phyloP scores from a whole-genome alignment of 2,888 invertebrate genomes.

The Mythimna loreyi region DNA sequence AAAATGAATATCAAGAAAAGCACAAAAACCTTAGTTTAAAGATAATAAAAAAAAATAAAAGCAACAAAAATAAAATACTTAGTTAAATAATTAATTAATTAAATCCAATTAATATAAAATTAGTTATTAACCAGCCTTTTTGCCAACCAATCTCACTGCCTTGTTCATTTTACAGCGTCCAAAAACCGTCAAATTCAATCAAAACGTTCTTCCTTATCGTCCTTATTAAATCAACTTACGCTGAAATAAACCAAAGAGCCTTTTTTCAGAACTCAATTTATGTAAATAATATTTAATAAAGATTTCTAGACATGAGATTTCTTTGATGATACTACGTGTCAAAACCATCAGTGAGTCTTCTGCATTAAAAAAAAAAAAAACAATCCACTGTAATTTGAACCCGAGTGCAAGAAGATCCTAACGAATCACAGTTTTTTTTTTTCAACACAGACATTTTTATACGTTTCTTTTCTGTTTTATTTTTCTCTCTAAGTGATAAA shows the following conservation, averaged over 20 bases:
- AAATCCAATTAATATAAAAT: neutral
- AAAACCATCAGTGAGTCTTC: constrained; percentile 28
- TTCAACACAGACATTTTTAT: too few relatives aligned
- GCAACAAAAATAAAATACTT: too few relatives aligned
- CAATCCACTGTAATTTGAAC: constrained; percentile 49
- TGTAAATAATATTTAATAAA: constrained; percentile 45
- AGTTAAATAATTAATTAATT: too few relatives aligned
- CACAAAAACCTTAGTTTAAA: too few relatives aligned
- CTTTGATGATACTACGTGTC: constrained; percentile 41
- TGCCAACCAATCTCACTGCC: too few relatives aligned
- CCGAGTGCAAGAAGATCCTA: too few relatives aligned
- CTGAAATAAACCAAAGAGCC: constrained; percentile 9
- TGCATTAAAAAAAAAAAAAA: constrained; percentile 46
- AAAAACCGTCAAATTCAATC: constrained; percentile 1
- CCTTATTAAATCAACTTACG: constrained; percentile 27
- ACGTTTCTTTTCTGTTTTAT: too few relatives aligned
- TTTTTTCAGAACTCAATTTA: constrained; percentile 21
- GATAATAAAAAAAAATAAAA: too few relatives aligned
- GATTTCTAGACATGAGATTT: constrained; percentile 14
- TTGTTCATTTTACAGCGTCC: neutral
- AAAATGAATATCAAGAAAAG: too few relatives aligned
- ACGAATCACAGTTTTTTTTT: too few relatives aligned
- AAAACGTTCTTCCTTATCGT: neutral
- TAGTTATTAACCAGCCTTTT: neutral
- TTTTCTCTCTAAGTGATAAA: too few relatives aligned